Evolutionary conservation across 1,140 invertebrate genomes (phyloP), one percentile per base, ranked within the genome.

Genomic region (Brachionus asplanchnoidis): DNA sequence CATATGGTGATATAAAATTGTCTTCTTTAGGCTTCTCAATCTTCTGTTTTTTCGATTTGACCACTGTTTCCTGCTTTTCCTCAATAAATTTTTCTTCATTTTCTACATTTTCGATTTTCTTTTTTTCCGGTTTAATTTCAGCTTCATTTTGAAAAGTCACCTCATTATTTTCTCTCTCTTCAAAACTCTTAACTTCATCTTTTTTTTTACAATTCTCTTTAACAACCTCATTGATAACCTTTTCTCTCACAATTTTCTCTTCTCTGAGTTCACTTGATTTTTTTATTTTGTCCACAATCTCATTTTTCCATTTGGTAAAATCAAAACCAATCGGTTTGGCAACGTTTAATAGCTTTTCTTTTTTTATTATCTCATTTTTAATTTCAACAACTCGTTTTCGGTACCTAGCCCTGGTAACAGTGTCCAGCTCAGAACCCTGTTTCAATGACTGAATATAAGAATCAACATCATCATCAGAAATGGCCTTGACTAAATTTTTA

Each of bases 381-480:
- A 84, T 84, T 56, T 84, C 82, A 8, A 84, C 26, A 40, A 84
- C 8, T 36, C 82, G 36, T 26, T 73, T 68, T 68, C 60, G 42
- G n/a, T 32, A 36, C 44, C 46, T 68, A 4, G 60, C 60, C 36
- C 60, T 46, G 11, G 60, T 68, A 70, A 68, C 32, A 11, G 60
- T 68, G n/a, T 84, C 60, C 23, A 84, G 32, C 20, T 60, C 32
- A 53, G 14, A 42, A 1, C 84, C 84, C 17, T 56, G 32, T 66
- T 84, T 73, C 12, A 84, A 66, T 8, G 44, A 53, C 26, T 73
- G 46, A 75, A 84, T 84, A 66, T 84, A 84, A 8, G 44, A 60
- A 42, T 84, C 84, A 23, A 84, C 46, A 53, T 84, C 84, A 46
- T 84, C 70, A 11, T 75, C 70, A 42, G 11, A 8, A 20, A 56